Evolutionary conservation across 2,113 vertebrate genomes (phyloP), one percentile per base, ranked within the genome.

Genomic region (Ifrita kowaldi): DNA sequence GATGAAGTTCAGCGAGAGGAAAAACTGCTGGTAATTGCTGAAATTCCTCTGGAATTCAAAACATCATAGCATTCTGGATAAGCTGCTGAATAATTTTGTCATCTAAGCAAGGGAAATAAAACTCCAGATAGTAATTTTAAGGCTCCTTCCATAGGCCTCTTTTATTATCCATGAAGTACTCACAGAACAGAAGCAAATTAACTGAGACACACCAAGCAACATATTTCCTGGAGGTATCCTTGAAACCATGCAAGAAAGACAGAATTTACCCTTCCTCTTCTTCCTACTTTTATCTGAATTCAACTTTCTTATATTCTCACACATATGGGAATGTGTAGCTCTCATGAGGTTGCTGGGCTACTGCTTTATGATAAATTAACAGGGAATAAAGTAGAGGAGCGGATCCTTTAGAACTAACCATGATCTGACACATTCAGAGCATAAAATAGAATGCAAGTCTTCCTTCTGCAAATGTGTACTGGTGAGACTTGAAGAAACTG

Each of bases 1-100:
- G 55, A n/a, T 50, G n/a, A 20, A 63, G 16, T 74, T 92, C 32
- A 35, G 10, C 0, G 0, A 74, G 16, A 67, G 6, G 8, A 14
- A 82, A 84, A 71, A 79, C 33, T 94, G 30, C 13, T 44, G 13
- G 21, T 77, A 84, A 71, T 46, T 91, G 27, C 42, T 64, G 52
- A 85, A 91, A 75, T 71, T n/a, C 19, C 17, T 68, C 13, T 56
- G 28, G 17, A 81, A 18, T 75, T 91, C 14, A 44, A 74, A 84
- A 70, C 11, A 26, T 42, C 32, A 27, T 11, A 50, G 8, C 6
- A n/a, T 20, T 70, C 44, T 59, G 44, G 26, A 46, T 75, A 93
- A 78, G 18, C 30, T 87, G 11, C 47, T 79, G 55, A 78, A 67
- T 11, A 47, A 39, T 67, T 55, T 56, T 8, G n/a, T 71, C 20